A percentile compares a stretch with the other conserved stretches of the same genome.
Evolutionary conservation across 2,797 vertebrate species (phyloP).

Genomic region (Hemitrygon akajei): DNA sequence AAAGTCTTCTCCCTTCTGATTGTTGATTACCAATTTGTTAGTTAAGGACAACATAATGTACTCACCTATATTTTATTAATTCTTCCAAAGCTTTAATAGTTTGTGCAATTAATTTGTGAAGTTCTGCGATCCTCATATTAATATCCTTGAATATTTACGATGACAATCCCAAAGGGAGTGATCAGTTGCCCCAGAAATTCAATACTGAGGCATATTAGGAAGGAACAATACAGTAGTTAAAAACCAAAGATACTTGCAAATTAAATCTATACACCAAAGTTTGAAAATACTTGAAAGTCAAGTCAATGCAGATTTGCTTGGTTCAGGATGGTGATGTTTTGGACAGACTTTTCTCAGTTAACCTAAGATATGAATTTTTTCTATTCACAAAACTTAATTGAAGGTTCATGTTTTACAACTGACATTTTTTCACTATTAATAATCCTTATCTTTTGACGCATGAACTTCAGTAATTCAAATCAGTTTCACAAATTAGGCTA

Average conservation of each 20-base stretch:
- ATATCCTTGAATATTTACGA: neutral
- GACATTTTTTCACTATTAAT: neutral
- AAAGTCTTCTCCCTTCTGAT: neutral
- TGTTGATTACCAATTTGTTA: neutral
- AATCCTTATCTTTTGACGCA: neutral
- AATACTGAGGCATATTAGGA: neutral
- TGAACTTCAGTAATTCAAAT: neutral
- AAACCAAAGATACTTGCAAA: neutral
- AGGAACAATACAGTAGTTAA: neutral
- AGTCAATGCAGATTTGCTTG: neutral
- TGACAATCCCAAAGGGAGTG: neutral
- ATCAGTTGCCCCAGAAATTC: neutral
- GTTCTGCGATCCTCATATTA: neutral
- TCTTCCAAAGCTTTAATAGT: neutral
- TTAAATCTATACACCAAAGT: neutral
- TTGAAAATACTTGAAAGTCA: neutral
- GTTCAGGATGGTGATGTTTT: neutral
- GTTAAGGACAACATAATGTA: neutral
- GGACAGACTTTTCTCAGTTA: neutral
- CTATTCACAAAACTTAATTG: neutral
- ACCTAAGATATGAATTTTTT: neutral
- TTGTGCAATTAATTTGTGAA: neutral
- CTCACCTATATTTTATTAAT: neutral
- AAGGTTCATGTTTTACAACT: neutral
- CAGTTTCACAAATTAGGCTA: neutral